Conservation (phyloP, 2,113 vertebrate genomes). For the Sceloporus undulatus region DNA sequence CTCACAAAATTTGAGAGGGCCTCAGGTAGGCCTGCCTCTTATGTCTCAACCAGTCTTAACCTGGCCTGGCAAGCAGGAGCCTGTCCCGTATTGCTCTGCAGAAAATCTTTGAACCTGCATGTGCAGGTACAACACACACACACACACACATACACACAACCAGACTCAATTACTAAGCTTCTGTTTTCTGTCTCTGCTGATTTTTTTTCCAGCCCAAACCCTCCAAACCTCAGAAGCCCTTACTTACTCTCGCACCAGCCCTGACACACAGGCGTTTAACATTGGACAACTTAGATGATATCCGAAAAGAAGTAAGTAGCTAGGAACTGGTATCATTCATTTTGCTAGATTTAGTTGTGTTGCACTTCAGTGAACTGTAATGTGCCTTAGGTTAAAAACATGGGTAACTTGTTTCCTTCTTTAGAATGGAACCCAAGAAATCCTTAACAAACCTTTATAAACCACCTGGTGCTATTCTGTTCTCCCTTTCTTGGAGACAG, state of each 20-base stretch:
- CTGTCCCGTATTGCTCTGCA: too few species aligned
- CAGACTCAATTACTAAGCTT: neutral
- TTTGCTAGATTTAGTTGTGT: neutral
- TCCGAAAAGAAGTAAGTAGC: neutral
- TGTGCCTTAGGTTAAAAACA: too few species aligned
- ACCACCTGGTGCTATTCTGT: neutral
- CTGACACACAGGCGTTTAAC: accelerated
- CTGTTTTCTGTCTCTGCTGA: neutral
- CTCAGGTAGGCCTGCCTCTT: too few species aligned
- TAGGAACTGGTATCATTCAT: neutral
- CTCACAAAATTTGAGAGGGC: too few species aligned
- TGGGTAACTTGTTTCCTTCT: too few species aligned
- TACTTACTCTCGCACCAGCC: accelerated
- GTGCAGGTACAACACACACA: too few species aligned
- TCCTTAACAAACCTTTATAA: neutral
- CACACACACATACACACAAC: too few species aligned
- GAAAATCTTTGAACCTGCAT: too few species aligned
- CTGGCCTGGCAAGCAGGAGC: too few species aligned
- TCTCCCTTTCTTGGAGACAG: too few species aligned
- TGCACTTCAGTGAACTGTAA: neutral
- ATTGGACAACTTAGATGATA: neutral
- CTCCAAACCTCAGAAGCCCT: neutral
- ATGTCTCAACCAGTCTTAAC: too few species aligned
- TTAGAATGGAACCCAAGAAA: neutral
- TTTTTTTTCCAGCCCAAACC: neutral